Percentiles rank a stretch among this genome's conserved stretches.
Evolutionary conservation across 2,888 invertebrate genomes (phyloP).

Genomic region (Aphodius granarius): DNA sequence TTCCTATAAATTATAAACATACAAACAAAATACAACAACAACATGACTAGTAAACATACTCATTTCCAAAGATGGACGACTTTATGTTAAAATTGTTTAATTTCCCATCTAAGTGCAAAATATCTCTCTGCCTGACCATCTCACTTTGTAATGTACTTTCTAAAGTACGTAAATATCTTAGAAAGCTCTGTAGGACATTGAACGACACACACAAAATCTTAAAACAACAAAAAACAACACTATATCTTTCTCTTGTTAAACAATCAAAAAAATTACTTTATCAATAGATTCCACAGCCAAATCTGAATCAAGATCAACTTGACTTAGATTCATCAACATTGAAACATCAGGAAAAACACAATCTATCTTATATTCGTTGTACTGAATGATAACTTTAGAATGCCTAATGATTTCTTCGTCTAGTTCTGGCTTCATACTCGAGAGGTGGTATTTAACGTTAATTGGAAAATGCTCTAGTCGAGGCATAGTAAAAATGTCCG

Average conservation of each 20-base stretch:
- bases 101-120: constrained; percentile 35
- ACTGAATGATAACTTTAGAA: constrained; percentile 1
- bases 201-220: constrained; percentile 39
- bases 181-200: constrained; percentile 38
- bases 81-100: constrained; percentile 5
- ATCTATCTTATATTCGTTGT: constrained; percentile 33
- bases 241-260: neutral
- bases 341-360: constrained; percentile 38
- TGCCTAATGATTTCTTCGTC: neutral
- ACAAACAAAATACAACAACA: constrained; percentile 11
- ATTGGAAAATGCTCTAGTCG: constrained; percentile 27
- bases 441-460: neutral
- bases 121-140: constrained; percentile 39
- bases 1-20: constrained; percentile 23
- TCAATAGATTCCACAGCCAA: constrained; percentile 32
- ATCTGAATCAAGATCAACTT: constrained; percentile 33
- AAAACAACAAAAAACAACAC: constrained; percentile 23
- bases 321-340: constrained; percentile 33
- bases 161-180: constrained; percentile 38
- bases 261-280: constrained; percentile 31
- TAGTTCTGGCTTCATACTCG: constrained; percentile 7
- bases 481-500: constrained; percentile 27
- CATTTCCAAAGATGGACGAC: constrained; percentile 21
- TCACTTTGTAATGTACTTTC: constrained; percentile 38
- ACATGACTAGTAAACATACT: constrained; percentile 8